Conservation (phyloP, 2,888 invertebrate genomes). For the Ophonus ardosiacus region DNA sequence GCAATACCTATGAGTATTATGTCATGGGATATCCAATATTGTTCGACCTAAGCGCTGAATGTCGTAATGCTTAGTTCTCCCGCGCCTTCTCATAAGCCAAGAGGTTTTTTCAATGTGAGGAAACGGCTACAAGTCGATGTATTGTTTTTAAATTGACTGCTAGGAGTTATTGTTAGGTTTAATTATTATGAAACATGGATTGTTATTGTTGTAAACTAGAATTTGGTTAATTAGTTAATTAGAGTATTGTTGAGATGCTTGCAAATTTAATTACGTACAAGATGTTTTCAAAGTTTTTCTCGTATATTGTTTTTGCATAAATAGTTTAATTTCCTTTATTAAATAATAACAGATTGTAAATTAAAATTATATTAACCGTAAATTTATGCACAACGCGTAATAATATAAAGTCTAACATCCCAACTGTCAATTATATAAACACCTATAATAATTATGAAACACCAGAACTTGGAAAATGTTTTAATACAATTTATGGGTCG, state of each 20-base stretch:
- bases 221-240: slow-evolving; percentile 1
- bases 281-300: neutral
- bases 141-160: slow-evolving; percentile 35
- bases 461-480: too few species aligned
- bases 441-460: neutral
- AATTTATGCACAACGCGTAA: neutral
- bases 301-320: neutral
- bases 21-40: slow-evolving; percentile 62
- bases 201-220: neutral
- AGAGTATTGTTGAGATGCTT: neutral
- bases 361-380: neutral
- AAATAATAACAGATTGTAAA: neutral
- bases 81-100: slow-evolving; percentile 33
- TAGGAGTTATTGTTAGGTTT: slow-evolving; percentile 8
- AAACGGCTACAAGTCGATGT: neutral
- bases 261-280: neutral
- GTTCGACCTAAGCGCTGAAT: slow-evolving; percentile 46
- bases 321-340: neutral
- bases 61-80: slow-evolving; percentile 41
- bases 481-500: too few species aligned
- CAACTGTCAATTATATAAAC: too few species aligned
- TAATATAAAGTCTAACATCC: too few species aligned
- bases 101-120: neutral
- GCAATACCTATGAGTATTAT: slow-evolving; percentile 59
- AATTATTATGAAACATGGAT: slow-evolving; percentile 3